Percentiles rank a stretch among this genome's conserved stretches.
phyloP scores from a whole-genome alignment of 1,140 invertebrate genomes.

The Aphelinus atriplicis region DNA sequence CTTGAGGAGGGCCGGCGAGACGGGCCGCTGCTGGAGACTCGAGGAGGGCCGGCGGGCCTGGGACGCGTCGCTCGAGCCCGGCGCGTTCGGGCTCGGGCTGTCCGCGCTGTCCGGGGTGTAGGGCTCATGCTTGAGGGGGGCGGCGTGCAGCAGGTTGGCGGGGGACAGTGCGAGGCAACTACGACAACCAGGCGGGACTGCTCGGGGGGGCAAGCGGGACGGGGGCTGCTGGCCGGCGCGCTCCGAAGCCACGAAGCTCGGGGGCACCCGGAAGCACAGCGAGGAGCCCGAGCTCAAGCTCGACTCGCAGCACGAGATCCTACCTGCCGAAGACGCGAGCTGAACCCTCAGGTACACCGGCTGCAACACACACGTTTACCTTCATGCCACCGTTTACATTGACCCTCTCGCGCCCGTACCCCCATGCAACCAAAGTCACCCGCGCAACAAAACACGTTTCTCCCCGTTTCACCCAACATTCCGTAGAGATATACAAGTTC shows the following conservation, averaged over 20 bases:
- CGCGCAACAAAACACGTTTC: too few species aligned
- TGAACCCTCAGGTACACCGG: constrained; percentile 82
- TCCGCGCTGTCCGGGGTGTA: constrained; percentile 82
- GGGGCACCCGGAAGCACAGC: constrained; percentile 68
- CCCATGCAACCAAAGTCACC: too few species aligned
- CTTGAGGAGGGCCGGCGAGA: constrained; percentile 70
- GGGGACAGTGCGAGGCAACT: constrained; percentile 52
- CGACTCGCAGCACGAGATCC: constrained; percentile 72
- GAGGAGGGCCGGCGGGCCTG: neutral
- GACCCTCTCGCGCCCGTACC: too few species aligned
- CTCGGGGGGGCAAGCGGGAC: constrained; percentile 15
- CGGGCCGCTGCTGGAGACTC: constrained; percentile 60
- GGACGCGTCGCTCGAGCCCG: constrained; percentile 45
- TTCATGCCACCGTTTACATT: too few species aligned
- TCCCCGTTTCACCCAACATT: too few species aligned
- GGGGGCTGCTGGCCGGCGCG: neutral
- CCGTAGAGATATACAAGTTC: too few species aligned
- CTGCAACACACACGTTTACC: constrained; percentile 67
- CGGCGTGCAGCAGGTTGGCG: constrained; percentile 68
- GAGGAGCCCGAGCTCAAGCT: constrained; percentile 55
- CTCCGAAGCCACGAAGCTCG: constrained; percentile 52
- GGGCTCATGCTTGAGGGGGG: constrained; percentile 71
- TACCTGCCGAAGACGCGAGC: constrained; percentile 81
- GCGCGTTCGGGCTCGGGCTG: constrained; percentile 75
- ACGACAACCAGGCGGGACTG: constrained; percentile 62